Evolutionary conservation across 2,888 invertebrate species (phyloP).

Genomic region (Anoplius nigerrimus): DNA sequence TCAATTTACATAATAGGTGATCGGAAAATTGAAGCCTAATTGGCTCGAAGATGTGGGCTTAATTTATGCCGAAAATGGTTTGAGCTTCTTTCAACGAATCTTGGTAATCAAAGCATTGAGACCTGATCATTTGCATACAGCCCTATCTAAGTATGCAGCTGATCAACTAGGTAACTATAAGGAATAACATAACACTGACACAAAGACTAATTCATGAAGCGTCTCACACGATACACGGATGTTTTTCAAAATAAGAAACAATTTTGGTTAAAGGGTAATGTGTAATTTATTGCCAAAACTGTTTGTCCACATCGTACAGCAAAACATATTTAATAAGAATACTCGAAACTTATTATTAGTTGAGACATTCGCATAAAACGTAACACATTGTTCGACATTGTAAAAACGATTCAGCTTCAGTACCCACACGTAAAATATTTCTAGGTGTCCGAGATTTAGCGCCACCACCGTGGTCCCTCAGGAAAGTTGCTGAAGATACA

Average conservation of each 20-base stretch:
- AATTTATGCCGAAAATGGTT: constrained; percentile 73
- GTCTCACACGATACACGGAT: too few species aligned
- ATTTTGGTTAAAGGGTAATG: too few species aligned
- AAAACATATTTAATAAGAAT: background rate
- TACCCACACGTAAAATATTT: constrained; percentile 7
- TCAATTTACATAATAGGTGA: constrained; percentile 73
- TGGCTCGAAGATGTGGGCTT: constrained; percentile 65
- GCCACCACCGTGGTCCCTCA: constrained; percentile 78
- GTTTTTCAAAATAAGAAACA: too few species aligned
- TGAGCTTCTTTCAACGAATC: constrained; percentile 88
- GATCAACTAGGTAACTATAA: constrained; percentile 78
- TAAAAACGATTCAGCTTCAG: too few species aligned
- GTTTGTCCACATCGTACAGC: too few species aligned
- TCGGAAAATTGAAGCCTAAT: constrained; percentile 75
- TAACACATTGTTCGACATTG: too few species aligned
- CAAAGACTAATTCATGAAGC: too few species aligned
- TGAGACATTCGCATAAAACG: too few species aligned
- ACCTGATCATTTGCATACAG: constrained; percentile 88
- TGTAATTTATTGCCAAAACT: too few species aligned
- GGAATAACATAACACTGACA: too few species aligned
- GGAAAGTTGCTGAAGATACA: constrained; percentile 78
- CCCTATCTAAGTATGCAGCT: constrained; percentile 84
- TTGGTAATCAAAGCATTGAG: constrained; percentile 87
- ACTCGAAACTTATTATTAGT: background rate
- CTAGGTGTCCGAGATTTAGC: constrained; percentile 76